phyloP scores from a whole-genome alignment of 1,140 invertebrate species.

The Calephelis virginiensis region DNA sequence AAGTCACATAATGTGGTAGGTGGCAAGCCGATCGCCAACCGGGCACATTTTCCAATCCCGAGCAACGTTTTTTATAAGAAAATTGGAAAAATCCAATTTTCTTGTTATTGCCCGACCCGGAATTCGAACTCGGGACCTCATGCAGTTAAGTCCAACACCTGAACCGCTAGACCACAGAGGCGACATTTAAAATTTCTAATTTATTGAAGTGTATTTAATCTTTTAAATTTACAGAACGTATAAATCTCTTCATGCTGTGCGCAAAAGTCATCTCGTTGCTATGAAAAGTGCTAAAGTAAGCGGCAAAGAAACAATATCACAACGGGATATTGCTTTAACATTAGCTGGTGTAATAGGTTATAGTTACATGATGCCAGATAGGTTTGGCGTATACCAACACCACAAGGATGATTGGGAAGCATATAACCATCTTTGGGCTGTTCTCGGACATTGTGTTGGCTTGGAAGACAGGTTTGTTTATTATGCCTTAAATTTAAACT shows the following conservation, averaged over 20 bases:
- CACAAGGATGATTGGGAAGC: slow-evolving; percentile 30
- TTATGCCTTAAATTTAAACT: no score
- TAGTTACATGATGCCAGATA: slow-evolving; percentile 27
- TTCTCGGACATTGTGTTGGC: slow-evolving; percentile 30
- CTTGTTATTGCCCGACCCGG: no score
- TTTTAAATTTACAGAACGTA: slow-evolving; percentile 8
- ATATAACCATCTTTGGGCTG: slow-evolving; percentile 34
- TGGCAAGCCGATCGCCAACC: no score
- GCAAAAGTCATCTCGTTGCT: slow-evolving; percentile 25
- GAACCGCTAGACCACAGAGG: no score
- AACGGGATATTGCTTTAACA: slow-evolving; percentile 32
- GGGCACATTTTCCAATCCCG: no score
- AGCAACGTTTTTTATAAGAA: no score
- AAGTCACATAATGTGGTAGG: no score
- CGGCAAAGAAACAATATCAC: slow-evolving; percentile 30
- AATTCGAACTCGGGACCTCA: no score
- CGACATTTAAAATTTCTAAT: no score
- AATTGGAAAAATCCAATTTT: no score
- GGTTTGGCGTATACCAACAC: slow-evolving; percentile 24
- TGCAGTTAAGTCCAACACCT: no score
- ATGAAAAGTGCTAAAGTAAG: slow-evolving; percentile 22
- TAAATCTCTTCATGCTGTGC: slow-evolving; percentile 27
- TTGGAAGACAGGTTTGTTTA: slow-evolving; percentile 30
- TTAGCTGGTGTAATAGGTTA: slow-evolving; percentile 30
- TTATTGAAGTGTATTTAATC: not conserved